phyloP scores from a whole-genome alignment of 2,113 vertebrate species.

The Cebus imitator region DNA sequence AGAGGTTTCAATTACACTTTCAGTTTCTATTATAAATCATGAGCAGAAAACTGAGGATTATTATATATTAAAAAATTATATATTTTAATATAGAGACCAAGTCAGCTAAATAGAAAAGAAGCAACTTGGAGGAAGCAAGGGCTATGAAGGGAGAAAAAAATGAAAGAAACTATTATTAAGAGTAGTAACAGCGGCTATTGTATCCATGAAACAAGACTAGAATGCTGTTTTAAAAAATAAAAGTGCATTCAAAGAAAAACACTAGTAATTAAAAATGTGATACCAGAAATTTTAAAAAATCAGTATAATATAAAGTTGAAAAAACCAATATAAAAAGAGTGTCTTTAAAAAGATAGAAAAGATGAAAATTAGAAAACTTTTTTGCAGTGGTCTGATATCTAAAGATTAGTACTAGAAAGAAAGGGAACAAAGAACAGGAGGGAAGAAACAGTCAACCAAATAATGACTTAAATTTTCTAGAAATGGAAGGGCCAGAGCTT shows the following conservation, averaged over 20 bases:
- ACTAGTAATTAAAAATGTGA: neutral
- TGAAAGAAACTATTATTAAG: neutral
- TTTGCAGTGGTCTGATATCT: neutral
- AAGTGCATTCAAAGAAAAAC: neutral
- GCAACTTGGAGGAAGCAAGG: neutral
- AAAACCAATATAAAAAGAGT: neutral
- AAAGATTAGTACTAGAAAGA: neutral
- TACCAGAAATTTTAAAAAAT: neutral
- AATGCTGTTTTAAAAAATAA: neutral
- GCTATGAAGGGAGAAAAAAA: neutral
- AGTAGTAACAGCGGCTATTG: neutral
- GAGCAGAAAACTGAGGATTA: neutral
- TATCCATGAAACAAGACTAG: neutral
- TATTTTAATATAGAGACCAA: neutral
- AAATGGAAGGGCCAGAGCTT: neutral
- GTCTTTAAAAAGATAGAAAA: neutral
- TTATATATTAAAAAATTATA: neutral
- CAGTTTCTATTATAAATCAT: neutral
- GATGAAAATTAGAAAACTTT: neutral
- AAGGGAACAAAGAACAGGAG: neutral
- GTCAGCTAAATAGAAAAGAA: neutral
- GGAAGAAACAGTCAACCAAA: neutral
- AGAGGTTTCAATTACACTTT: neutral
- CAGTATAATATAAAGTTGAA: neutral
- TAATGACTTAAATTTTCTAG: neutral